These are phyloP conservation scores for Cricetomys ansorgei DNA, from an alignment of 2,113 vertebrate genomes.

Conservation along the genomic window DNA sequence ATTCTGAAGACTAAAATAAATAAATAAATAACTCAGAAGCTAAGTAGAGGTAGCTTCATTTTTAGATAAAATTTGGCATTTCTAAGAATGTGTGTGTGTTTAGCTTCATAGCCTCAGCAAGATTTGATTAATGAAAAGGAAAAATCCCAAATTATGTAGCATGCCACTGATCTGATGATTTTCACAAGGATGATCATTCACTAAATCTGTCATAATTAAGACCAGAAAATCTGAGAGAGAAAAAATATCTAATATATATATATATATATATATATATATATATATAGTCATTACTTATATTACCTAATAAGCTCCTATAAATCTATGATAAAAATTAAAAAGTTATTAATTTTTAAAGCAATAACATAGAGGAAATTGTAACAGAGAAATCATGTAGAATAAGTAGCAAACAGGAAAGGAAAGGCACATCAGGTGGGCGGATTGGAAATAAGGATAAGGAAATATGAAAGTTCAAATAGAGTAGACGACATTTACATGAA, in stretches of 20 bases:
- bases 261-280: not conserved
- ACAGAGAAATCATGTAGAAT: too few relatives aligned
- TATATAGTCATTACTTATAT: not conserved
- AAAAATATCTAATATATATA: not conserved
- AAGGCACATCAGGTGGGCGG: too few relatives aligned
- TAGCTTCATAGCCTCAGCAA: not conserved
- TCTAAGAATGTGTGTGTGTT: not conserved
- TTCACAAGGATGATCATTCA: not conserved
- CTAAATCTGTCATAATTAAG: conserved; percentile 14
- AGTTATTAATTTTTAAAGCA: not conserved
- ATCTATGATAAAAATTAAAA: not conserved
- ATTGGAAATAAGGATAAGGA: too few relatives aligned
- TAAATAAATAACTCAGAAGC: not conserved
- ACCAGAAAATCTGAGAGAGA: not conserved
- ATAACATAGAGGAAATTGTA: not conserved
- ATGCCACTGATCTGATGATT: not conserved
- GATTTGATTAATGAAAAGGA: not conserved
- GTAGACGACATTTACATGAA: too few relatives aligned
- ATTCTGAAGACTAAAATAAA: not conserved
- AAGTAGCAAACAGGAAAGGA: too few relatives aligned
- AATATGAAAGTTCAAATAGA: too few relatives aligned
- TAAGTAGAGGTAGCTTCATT: not conserved
- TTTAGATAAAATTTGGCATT: not conserved
- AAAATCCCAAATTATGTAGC: not conserved
- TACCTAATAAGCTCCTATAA: not conserved